Evolutionary conservation across 2,888 invertebrate species (phyloP).

Genomic region (Aethes cnicana): DNA sequence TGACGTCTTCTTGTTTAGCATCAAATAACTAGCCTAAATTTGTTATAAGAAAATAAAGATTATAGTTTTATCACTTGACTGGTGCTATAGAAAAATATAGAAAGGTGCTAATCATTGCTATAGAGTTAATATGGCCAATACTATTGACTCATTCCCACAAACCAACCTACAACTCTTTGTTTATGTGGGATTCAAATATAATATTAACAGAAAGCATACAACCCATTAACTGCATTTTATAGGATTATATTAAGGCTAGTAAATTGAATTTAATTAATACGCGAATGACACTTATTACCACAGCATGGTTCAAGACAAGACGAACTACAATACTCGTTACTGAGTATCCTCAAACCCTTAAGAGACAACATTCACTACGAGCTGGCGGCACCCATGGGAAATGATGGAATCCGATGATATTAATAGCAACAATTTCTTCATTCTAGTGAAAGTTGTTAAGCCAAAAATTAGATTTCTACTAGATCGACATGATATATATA

Average conservation of each 20-base stretch:
- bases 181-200: neutral
- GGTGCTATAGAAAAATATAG: neutral
- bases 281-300: conserved; percentile 27
- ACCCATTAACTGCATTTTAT: neutral
- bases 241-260: conserved; percentile 5
- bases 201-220: neutral
- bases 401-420: conserved; percentile 52
- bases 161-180: conserved; percentile 8
- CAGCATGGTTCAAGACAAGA: conserved; percentile 50
- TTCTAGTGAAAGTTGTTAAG: conserved; percentile 78
- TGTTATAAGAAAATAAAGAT: too few relatives aligned
- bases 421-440: conserved; percentile 69
- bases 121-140: too few relatives aligned
- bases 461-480: conserved; percentile 66
- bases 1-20: too few relatives aligned
- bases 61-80: neutral
- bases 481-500: conserved; percentile 76
- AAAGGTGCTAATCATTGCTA: too few relatives aligned
- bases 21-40: too few relatives aligned
- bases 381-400: conserved; percentile 21
- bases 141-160: conserved; percentile 8
- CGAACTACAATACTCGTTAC: conserved; percentile 13
- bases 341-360: conserved; percentile 12
- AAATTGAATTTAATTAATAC: conserved; percentile 26
- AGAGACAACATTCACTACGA: neutral